Evolutionary conservation across 2,797 vertebrate genomes (phyloP).

Genomic region (Myiotriccus ornatus): DNA sequence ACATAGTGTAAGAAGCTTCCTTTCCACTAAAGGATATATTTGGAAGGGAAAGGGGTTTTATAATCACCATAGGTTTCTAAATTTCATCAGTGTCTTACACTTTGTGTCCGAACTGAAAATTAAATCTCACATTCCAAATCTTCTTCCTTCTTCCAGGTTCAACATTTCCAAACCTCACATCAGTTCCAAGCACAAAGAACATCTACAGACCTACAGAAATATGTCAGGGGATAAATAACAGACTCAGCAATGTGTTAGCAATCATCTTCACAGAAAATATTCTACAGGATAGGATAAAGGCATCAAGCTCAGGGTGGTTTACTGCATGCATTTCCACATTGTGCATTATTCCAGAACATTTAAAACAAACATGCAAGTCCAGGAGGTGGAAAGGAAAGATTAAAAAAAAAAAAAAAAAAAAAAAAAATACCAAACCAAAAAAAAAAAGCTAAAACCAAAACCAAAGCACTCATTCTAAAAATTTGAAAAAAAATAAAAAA

Average conservation of each 20-base stretch:
- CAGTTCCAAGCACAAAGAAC: neutral
- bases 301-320: neutral
- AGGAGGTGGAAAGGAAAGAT: fast-evolving
- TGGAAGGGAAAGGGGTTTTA: neutral
- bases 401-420: neutral
- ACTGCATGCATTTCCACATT: neutral
- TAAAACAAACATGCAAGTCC: neutral
- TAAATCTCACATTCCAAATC: neutral
- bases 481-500: neutral
- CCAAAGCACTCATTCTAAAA: neutral
- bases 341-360: neutral
- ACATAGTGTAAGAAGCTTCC: neutral
- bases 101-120: neutral
- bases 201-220: neutral
- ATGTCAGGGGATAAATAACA: neutral
- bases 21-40: neutral
- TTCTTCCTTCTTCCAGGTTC: neutral
- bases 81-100: neutral
- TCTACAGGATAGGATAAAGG: neutral
- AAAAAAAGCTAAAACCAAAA: neutral
- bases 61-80: neutral
- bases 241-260: neutral
- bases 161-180: neutral
- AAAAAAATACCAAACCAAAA: neutral
- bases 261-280: neutral